These are phyloP conservation scores for Chinchilla lanigera DNA, from an alignment of 2,113 vertebrate genomes.

Conservation along the genomic window DNA sequence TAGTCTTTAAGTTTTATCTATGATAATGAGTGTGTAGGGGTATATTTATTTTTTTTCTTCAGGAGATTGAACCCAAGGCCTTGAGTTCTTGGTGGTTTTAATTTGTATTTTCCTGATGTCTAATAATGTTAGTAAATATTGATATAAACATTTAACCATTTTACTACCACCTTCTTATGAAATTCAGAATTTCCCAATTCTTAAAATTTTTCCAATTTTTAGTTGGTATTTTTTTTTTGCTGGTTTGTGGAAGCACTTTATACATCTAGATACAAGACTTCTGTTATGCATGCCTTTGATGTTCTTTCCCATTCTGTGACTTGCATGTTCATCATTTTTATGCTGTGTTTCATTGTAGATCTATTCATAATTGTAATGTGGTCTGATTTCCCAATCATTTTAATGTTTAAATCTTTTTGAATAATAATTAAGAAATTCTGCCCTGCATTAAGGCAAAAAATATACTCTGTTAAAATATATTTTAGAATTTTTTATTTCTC, in stretches of 20 bases:
- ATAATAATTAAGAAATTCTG: neutral
- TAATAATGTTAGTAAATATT: neutral
- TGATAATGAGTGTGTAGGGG: neutral
- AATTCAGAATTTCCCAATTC: neutral
- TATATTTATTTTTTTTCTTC: neutral
- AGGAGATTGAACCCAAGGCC: neutral
- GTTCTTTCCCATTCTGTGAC: neutral
- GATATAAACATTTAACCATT: neutral
- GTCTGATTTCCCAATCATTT: neutral
- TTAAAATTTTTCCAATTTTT: neutral
- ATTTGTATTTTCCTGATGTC: neutral
- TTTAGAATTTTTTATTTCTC: neutral
- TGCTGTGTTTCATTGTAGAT: neutral
- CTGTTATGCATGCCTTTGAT: neutral
- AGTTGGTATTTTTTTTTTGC: neutral
- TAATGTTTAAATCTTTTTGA: neutral
- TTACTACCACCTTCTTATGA: neutral
- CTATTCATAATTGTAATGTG: neutral
- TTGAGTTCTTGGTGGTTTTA: neutral
- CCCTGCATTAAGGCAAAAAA: neutral
- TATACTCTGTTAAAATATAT: neutral
- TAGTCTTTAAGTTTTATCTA: neutral
- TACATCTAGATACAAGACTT: neutral
- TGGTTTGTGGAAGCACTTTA: neutral
- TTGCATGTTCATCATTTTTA: neutral